Conservation (phyloP, 2,797 vertebrate genomes). For the Sebastolobus altivelis region DNA sequence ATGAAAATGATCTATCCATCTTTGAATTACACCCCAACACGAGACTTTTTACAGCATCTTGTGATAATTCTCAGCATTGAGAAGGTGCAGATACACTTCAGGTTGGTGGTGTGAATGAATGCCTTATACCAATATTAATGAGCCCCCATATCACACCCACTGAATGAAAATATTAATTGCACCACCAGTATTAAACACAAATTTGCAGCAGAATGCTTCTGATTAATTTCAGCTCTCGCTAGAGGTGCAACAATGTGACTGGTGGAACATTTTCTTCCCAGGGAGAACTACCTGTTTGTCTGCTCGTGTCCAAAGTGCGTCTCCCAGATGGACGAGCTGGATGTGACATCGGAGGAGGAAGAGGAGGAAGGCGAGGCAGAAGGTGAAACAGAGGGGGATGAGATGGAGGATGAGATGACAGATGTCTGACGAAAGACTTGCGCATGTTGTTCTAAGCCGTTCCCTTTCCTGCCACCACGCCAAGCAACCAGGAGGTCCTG, state of each 20-base stretch:
- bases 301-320: constrained; percentile 96
- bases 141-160: not conserved
- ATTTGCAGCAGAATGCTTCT: constrained; percentile 1
- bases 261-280: constrained; percentile 64
- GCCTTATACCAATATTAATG: not conserved
- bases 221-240: constrained; percentile 18
- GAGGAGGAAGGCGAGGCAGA: constrained; percentile 90
- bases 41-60: constrained; percentile 21
- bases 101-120: constrained; percentile 15
- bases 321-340: constrained; percentile 91
- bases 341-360: constrained; percentile 95
- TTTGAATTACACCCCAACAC: constrained; percentile 31
- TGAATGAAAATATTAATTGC: constrained; percentile 29
- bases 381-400: constrained; percentile 88
- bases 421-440: constrained; percentile 90
- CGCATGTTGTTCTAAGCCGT: constrained; percentile 47
- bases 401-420: constrained; percentile 98
- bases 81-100: constrained; percentile 22
- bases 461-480: constrained; percentile 30
- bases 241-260: constrained; percentile 33
- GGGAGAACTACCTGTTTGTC: constrained; percentile 98
- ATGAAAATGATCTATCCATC: constrained; percentile 35
- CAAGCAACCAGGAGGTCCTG: constrained; percentile 41
- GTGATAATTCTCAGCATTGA: constrained; percentile 35
- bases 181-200: not conserved